Conservation (phyloP, 2,797 vertebrate species). For the Sebastes itinus region DNA sequence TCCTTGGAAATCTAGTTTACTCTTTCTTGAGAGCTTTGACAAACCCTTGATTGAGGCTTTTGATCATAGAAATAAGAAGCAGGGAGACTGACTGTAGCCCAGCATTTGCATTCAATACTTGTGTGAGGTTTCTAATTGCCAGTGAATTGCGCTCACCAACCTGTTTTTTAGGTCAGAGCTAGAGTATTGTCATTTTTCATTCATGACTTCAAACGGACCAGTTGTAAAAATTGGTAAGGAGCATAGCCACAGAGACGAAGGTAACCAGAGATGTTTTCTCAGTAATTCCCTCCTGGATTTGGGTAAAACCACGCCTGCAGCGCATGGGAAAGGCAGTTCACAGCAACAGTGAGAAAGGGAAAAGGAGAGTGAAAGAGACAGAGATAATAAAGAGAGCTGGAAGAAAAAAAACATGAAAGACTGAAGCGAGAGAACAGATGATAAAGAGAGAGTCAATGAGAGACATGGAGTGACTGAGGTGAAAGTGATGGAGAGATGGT, state of each 20-base stretch:
- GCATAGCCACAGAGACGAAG: conserved; percentile 69
- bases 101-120: conserved; percentile 49
- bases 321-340: conserved; percentile 65
- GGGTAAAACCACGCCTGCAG: conserved; percentile 65
- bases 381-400: conserved; percentile 47
- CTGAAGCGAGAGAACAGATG: neutral
- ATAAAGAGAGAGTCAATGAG: conserved; percentile 4
- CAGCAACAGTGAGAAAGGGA: conserved; percentile 50
- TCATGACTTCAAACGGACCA: conserved; percentile 78
- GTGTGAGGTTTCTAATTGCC: conserved; percentile 73
- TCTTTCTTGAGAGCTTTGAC: neutral
- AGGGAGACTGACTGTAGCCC: conserved; percentile 10
- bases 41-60: conserved; percentile 20
- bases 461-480: neutral
- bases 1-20: neutral
- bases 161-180: conserved; percentile 55
- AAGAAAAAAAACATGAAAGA: conserved; percentile 19
- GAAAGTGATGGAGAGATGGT: conserved; percentile 22
- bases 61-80: conserved; percentile 31
- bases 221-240: conserved; percentile 72
- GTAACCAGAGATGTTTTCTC: conserved; percentile 83
- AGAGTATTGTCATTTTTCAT: conserved; percentile 79
- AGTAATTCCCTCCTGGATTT: conserved; percentile 70
- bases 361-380: conserved; percentile 41
- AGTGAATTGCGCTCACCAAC: conserved; percentile 57